Evolutionary conservation across 2,888 invertebrate genomes (phyloP).

Genomic region (Prosapia bicincta): DNA sequence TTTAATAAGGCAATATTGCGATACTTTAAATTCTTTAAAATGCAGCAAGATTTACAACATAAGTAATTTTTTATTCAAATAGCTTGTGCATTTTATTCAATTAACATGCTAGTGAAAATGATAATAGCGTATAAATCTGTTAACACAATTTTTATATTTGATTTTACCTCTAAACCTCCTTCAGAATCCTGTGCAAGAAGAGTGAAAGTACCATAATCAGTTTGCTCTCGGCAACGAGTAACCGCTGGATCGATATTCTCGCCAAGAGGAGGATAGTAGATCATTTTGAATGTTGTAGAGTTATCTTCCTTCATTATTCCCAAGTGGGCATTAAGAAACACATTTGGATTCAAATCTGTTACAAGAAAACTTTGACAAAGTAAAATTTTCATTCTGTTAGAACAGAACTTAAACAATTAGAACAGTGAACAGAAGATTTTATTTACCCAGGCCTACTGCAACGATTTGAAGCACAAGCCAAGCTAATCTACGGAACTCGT

Average conservation of each 20-base stretch:
- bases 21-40: too few species aligned
- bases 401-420: background rate
- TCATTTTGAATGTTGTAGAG: constrained; percentile 62
- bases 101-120: too few species aligned
- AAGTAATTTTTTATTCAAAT: too few species aligned
- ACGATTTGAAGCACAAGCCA: constrained; percentile 19
- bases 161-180: constrained; percentile 64
- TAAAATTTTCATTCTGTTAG: constrained; percentile 3
- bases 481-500: constrained; percentile 23
- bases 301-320: constrained; percentile 63
- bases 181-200: constrained; percentile 68
- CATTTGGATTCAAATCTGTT: constrained; percentile 56
- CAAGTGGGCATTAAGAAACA: constrained; percentile 62
- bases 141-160: too few species aligned
- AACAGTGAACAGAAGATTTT: background rate
- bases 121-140: too few species aligned
- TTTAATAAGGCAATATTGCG: too few species aligned
- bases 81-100: too few species aligned
- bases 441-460: constrained; percentile 26
- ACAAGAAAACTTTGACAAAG: background rate
- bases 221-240: constrained; percentile 67
- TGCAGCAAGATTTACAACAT: too few species aligned
- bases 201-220: constrained; percentile 73
- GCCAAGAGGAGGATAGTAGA: constrained; percentile 65
- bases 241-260: constrained; percentile 46